Conservation (phyloP, 2,888 invertebrate genomes). For the Phytoseiulus persimilis region DNA sequence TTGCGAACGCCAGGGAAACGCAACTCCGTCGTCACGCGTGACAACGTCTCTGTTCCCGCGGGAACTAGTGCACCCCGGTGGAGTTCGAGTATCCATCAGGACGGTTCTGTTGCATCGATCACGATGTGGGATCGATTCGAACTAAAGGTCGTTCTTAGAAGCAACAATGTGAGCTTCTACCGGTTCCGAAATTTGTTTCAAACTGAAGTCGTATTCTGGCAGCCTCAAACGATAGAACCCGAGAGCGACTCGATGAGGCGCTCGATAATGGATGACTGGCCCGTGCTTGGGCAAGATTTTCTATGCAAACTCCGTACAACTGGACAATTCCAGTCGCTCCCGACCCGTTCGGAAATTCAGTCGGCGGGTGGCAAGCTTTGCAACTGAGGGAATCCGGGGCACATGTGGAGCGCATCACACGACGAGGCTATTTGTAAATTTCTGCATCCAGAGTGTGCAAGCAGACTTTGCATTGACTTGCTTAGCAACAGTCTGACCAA, state of each 20-base stretch:
- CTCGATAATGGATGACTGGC: background rate
- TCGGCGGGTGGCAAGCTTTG: background rate
- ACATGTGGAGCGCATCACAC: background rate
- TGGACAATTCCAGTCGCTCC: background rate
- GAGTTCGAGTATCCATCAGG: no score
- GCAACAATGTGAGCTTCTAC: no score
- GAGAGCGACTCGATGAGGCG: background rate
- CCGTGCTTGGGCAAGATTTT: background rate
- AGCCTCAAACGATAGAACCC: background rate
- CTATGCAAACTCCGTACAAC: background rate
- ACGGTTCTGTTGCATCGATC: no score
- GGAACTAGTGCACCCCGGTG: no score
- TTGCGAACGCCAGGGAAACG: no score
- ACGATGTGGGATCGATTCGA: no score
- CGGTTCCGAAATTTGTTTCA: no score
- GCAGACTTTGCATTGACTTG: background rate
- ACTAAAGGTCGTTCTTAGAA: no score
- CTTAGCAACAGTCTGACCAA: background rate
- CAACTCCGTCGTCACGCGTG: no score
- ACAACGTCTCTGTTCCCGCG: no score
- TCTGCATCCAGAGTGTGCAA: background rate
- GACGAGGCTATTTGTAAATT: background rate
- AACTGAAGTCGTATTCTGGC: no score
- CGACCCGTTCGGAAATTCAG: background rate
- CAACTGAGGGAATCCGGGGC: background rate